A percentile compares a stretch with the other conserved stretches of the same genome.
These are phyloP conservation scores for Schizaphis graminum DNA, from an alignment of 2,888 invertebrate species.

Conservation along the genomic window DNA sequence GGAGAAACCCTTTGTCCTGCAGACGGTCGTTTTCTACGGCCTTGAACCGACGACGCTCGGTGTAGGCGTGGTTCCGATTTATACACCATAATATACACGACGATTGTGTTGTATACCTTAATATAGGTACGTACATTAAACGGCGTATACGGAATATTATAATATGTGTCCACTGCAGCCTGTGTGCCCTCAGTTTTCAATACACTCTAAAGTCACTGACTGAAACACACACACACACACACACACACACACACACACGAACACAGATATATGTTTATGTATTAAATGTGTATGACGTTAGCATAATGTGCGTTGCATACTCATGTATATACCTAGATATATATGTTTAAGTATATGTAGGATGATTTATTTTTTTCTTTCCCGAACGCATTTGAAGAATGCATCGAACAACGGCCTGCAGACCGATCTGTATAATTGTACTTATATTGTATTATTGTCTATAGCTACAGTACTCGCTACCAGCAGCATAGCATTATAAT, in stretches of 20 bases:
- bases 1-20: constrained; percentile 40
- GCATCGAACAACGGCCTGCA: not conserved
- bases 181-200: not conserved
- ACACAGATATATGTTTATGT: not conserved
- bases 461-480: not conserved
- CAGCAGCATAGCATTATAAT: not conserved
- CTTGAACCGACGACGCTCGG: constrained; percentile 25
- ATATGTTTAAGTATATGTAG: not conserved
- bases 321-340: not conserved
- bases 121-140: not conserved
- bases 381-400: not conserved
- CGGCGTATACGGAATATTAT: not conserved
- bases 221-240: not conserved
- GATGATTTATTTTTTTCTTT: not conserved
- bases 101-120: not conserved
- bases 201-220: not conserved
- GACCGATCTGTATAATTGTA: not conserved
- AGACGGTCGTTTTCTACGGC: constrained; percentile 49
- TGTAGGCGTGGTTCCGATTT: constrained; percentile 33
- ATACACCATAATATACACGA: not conserved
- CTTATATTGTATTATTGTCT: not conserved
- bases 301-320: not conserved
- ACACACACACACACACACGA: not conserved
- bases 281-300: not conserved
- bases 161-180: not conserved